Conservation (phyloP, 2,113 vertebrate species). For the Lasiurus cinereus region DNA sequence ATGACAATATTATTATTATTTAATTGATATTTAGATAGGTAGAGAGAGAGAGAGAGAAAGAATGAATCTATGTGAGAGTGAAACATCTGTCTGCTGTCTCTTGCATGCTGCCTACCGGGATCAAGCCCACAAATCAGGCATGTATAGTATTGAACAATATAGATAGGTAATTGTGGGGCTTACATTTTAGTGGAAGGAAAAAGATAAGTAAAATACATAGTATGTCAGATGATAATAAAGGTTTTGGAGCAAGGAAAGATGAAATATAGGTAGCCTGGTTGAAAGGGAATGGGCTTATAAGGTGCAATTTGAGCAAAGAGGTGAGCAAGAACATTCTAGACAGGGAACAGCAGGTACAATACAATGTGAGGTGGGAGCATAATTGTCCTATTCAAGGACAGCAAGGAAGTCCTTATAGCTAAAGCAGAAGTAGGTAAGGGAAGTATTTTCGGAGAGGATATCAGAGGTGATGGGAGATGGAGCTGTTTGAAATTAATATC, state of each 20-base stretch:
- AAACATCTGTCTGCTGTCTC: too few species aligned
- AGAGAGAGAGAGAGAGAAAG: too few species aligned
- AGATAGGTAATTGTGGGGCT: neutral
- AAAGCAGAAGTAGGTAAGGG: neutral
- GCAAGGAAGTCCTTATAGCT: neutral
- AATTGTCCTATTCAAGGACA: neutral
- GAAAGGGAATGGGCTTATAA: neutral
- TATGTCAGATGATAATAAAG: neutral
- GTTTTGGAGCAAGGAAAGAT: neutral
- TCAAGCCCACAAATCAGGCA: too few species aligned
- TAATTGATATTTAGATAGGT: too few species aligned
- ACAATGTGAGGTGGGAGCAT: neutral
- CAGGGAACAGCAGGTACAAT: neutral
- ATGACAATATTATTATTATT: neutral
- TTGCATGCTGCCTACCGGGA: too few species aligned
- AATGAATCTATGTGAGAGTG: too few species aligned
- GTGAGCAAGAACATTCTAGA: neutral
- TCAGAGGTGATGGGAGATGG: neutral
- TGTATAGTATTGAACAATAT: neutral
- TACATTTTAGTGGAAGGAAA: constrained; percentile 10
- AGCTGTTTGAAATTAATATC: neutral
- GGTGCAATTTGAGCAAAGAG: neutral
- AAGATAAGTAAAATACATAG: neutral
- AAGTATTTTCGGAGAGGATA: neutral
- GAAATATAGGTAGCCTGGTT: neutral